phyloP scores from a whole-genome alignment of 2,888 invertebrate species.

The Cataglyphis altisquamis region DNA sequence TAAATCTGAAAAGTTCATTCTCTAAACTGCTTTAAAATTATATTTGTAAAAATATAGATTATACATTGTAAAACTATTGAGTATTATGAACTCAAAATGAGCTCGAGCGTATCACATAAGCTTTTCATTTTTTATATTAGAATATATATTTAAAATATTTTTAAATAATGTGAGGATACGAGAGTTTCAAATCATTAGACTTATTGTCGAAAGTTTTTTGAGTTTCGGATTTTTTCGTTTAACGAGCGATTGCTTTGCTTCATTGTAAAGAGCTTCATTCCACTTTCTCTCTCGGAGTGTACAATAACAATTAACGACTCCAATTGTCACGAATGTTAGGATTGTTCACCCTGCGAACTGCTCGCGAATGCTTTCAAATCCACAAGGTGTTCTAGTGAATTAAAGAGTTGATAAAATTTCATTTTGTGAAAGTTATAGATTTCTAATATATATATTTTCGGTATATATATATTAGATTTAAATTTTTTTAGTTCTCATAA shows the following conservation, averaged over 20 bases:
- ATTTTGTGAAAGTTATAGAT: neutral
- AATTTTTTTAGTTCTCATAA: neutral
- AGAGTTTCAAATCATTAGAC: neutral
- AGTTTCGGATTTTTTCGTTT: neutral
- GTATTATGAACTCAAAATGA: neutral
- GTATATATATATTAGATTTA: neutral
- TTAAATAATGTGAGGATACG: neutral
- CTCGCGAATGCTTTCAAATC: neutral
- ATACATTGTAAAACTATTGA: neutral
- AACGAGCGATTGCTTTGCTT: neutral
- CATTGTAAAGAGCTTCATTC: neutral
- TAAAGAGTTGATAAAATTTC: neutral
- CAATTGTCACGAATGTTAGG: neutral
- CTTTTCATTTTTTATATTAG: neutral
- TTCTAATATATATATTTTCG: neutral
- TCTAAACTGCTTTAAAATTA: neutral
- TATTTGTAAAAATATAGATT: neutral
- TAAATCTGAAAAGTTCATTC: neutral
- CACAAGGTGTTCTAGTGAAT: neutral
- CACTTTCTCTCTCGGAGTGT: neutral
- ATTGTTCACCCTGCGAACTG: constrained; percentile 4
- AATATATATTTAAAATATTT: neutral
- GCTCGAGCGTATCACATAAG: neutral
- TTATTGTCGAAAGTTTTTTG: neutral
- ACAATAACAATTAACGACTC: constrained; percentile 7